phyloP scores from a whole-genome alignment of 1,140 invertebrate genomes.

The Conopomorpha cramerella region DNA sequence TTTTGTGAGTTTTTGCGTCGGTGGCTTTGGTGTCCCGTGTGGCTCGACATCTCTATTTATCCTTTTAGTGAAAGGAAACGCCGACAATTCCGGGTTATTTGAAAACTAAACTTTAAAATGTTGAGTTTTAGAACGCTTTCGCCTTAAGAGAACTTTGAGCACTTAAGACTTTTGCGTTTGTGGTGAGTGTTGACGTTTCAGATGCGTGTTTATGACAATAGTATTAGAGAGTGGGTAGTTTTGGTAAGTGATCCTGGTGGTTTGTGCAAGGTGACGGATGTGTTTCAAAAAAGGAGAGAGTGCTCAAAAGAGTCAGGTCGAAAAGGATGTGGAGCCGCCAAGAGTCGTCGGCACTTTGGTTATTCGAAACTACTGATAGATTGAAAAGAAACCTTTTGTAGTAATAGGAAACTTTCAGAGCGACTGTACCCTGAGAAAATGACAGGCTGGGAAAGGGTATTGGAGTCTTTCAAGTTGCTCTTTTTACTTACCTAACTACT shows the following conservation, averaged over 20 bases:
- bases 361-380: too few species aligned
- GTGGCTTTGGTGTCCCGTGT: constrained; percentile 37
- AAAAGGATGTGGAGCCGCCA: too few species aligned
- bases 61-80: constrained; percentile 30
- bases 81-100: constrained; percentile 19
- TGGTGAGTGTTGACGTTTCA: constrained; percentile 16
- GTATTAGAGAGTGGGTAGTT: constrained; percentile 45
- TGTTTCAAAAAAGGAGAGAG: constrained; percentile 30
- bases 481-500: too few species aligned
- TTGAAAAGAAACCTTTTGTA: too few species aligned
- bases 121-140: too few species aligned
- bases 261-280: constrained; percentile 37
- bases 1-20: constrained; percentile 51
- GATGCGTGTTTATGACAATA: constrained; percentile 47
- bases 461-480: too few species aligned
- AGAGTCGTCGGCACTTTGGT: too few species aligned
- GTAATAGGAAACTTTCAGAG: too few species aligned
- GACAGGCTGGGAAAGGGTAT: too few species aligned
- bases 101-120: neutral
- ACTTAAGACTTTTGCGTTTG: constrained; percentile 6
- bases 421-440: too few species aligned
- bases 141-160: too few species aligned
- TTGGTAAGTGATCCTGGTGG: constrained; percentile 36
- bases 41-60: constrained; percentile 50
- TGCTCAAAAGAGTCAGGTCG: too few species aligned